phyloP scores from a whole-genome alignment of 2,113 vertebrate species.

The Mus pahari region DNA sequence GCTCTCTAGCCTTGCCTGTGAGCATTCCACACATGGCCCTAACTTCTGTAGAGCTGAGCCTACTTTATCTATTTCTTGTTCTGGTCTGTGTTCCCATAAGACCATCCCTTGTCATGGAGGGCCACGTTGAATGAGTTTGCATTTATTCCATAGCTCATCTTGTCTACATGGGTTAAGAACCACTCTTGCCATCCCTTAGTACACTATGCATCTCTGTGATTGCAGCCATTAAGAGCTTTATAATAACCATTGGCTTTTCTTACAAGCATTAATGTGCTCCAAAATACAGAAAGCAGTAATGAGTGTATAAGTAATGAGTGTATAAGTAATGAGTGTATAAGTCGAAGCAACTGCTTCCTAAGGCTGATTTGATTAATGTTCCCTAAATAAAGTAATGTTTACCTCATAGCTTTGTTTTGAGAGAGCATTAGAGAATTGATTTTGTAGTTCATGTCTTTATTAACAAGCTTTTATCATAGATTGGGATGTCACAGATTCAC shows the following conservation, averaged over 20 bases:
- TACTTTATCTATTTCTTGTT: neutral
- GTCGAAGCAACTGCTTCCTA: neutral
- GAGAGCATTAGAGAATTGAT: neutral
- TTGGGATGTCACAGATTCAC: neutral
- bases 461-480: neutral
- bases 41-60: neutral
- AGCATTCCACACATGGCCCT: neutral
- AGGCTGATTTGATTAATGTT: neutral
- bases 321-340: neutral
- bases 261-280: neutral
- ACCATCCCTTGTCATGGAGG: accelerated
- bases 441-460: neutral
- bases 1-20: neutral
- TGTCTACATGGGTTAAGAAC: neutral
- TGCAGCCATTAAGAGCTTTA: neutral
- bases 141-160: neutral
- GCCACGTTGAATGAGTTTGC: neutral
- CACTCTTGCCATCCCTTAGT: neutral
- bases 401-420: neutral
- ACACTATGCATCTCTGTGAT: accelerated
- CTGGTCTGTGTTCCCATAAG: neutral
- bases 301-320: neutral
- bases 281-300: neutral
- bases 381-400: neutral
- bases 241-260: neutral